A percentile compares a stretch with the other conserved stretches of the same genome.
Evolutionary conservation across 2,113 vertebrate genomes (phyloP).

Genomic region (Uropsilus gracilis): DNA sequence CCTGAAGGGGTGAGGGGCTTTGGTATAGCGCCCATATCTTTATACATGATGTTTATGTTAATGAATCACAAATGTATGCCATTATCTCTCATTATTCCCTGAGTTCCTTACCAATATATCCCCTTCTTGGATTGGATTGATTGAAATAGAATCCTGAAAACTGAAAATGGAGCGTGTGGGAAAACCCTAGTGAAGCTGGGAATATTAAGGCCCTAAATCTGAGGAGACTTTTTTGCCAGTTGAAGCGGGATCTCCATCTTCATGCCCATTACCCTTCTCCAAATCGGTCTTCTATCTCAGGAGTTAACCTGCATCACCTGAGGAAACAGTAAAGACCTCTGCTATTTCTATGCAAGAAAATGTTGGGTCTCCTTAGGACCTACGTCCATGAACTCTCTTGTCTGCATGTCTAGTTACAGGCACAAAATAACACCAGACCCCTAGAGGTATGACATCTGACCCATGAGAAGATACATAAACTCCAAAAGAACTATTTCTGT

Average conservation of each 20-base stretch:
- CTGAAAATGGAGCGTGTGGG: neutral
- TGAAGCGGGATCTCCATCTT: neutral
- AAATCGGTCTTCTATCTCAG: neutral
- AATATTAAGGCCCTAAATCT: neutral
- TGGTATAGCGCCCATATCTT: neutral
- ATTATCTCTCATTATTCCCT: neutral
- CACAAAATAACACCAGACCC: neutral
- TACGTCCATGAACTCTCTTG: neutral
- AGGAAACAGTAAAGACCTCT: neutral
- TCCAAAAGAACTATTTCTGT: neutral
- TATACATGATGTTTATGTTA: neutral
- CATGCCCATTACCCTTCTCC: too few relatives aligned
- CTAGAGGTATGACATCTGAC: neutral
- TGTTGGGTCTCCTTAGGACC: neutral
- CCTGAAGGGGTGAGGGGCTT: neutral
- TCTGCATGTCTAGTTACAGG: neutral
- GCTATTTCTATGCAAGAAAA: neutral
- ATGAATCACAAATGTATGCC: slow-evolving; percentile 2
- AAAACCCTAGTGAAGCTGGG: neutral
- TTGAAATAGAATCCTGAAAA: neutral
- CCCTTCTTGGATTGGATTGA: neutral
- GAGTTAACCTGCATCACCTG: neutral
- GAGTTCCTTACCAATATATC: neutral
- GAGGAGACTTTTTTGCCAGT: neutral
- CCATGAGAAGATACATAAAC: neutral